Conservation (phyloP, 2,113 vertebrate species). For the Oncorhynchus nerka region DNA sequence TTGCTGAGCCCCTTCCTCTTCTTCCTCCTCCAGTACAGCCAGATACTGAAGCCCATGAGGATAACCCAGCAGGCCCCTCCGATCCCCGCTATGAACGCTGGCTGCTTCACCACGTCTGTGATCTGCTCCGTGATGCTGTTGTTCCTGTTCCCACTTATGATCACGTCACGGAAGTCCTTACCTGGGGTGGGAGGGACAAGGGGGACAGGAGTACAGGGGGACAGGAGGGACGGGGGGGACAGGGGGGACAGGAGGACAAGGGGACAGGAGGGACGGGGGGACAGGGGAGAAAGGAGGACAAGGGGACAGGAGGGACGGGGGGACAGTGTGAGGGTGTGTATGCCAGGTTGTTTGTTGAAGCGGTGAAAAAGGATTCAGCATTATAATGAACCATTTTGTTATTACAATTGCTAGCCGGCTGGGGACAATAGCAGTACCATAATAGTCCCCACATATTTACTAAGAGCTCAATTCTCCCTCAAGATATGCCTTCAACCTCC, state of each 20-base stretch:
- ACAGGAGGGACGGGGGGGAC: neutral
- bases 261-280: too few relatives aligned
- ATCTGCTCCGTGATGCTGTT: slow-evolving; percentile 99
- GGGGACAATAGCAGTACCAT: too few relatives aligned
- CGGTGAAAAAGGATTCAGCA: too few relatives aligned
- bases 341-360: neutral
- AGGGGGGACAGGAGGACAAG: too few relatives aligned
- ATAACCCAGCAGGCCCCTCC: slow-evolving; percentile 99
- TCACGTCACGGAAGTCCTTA: slow-evolving; percentile 84
- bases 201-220: neutral
- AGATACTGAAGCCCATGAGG: slow-evolving; percentile 99
- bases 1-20: slow-evolving; percentile 99
- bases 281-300: too few relatives aligned
- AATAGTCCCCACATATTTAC: too few relatives aligned
- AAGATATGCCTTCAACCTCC: too few relatives aligned
- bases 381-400: too few relatives aligned
- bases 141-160: slow-evolving; percentile 90
- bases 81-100: slow-evolving; percentile 97
- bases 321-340: neutral
- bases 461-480: too few relatives aligned
- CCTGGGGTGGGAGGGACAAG: slow-evolving; percentile 52
- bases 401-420: too few relatives aligned
- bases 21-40: slow-evolving; percentile 98
- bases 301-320: neutral
- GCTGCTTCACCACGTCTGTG: slow-evolving; percentile 98